Conservation (phyloP, 2,797 vertebrate species). For the Manis pentadactyla region DNA sequence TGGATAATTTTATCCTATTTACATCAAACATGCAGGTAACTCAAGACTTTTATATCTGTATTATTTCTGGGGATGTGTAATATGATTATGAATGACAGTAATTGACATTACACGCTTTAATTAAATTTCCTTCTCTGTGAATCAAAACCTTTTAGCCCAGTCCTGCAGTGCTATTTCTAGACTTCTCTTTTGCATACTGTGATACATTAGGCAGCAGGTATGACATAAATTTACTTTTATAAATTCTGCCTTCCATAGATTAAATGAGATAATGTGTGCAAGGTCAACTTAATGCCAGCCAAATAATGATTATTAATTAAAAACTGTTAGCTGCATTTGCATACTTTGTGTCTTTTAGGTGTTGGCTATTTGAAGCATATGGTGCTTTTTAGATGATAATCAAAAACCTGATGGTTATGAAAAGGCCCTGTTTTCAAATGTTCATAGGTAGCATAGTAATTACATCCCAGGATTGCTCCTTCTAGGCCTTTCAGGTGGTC, state of each 20-base stretch:
- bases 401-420: background rate
- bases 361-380: background rate
- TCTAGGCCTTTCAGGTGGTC: background rate
- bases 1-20: slow-evolving; percentile 89
- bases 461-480: slow-evolving; percentile 17
- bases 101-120: slow-evolving; percentile 90
- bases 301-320: slow-evolving; percentile 47
- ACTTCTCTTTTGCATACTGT: slow-evolving; percentile 86
- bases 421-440: background rate
- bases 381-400: background rate
- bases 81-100: slow-evolving; percentile 90
- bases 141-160: slow-evolving; percentile 89
- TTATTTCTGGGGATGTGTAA: slow-evolving; percentile 88
- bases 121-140: slow-evolving; percentile 90
- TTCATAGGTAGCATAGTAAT: background rate
- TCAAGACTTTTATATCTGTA: slow-evolving; percentile 88
- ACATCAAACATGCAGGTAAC: slow-evolving; percentile 90
- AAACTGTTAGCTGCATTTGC: slow-evolving; percentile 42
- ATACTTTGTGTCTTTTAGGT: slow-evolving; percentile 37
- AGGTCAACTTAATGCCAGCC: slow-evolving; percentile 14
- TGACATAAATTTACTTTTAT: slow-evolving; percentile 85
- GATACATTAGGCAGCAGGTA: slow-evolving; percentile 86
- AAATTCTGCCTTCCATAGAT: slow-evolving; percentile 84
- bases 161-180: slow-evolving; percentile 88
- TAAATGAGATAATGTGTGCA: slow-evolving; percentile 59